These are phyloP conservation scores for Corythornis cristatus DNA, from an alignment of 2,113 vertebrate species.

Conservation along the genomic window DNA sequence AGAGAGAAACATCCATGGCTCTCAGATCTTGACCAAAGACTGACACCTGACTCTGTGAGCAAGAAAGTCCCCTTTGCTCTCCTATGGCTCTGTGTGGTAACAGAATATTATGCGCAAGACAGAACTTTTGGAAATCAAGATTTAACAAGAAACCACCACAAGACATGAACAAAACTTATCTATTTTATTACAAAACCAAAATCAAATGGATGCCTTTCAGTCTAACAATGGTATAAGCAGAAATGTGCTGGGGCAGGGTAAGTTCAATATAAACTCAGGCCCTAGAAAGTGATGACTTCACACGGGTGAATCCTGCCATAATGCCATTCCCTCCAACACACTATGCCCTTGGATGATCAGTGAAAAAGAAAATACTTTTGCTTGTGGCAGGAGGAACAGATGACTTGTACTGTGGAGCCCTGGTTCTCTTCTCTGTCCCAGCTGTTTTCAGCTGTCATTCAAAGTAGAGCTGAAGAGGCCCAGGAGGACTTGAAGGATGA, in stretches of 20 bases:
- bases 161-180: slow-evolving; percentile 22
- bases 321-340: neutral
- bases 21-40: neutral
- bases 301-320: neutral
- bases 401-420: neutral
- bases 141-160: slow-evolving; percentile 4
- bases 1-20: neutral
- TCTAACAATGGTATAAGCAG: neutral
- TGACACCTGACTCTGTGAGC: neutral
- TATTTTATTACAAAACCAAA: slow-evolving; percentile 70
- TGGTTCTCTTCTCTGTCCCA: slow-evolving; percentile 34
- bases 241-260: neutral
- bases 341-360: neutral
- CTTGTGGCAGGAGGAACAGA: neutral
- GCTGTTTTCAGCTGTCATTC: neutral
- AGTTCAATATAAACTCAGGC: neutral
- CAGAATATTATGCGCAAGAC: neutral
- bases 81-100: neutral
- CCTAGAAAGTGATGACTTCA: neutral
- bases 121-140: neutral
- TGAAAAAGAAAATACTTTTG: neutral
- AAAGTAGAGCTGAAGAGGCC: neutral
- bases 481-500: neutral
- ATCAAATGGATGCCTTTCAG: slow-evolving; percentile 31
- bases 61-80: neutral